Conservation (phyloP, 2,113 vertebrate species). For the Mesitornis unicolor region DNA sequence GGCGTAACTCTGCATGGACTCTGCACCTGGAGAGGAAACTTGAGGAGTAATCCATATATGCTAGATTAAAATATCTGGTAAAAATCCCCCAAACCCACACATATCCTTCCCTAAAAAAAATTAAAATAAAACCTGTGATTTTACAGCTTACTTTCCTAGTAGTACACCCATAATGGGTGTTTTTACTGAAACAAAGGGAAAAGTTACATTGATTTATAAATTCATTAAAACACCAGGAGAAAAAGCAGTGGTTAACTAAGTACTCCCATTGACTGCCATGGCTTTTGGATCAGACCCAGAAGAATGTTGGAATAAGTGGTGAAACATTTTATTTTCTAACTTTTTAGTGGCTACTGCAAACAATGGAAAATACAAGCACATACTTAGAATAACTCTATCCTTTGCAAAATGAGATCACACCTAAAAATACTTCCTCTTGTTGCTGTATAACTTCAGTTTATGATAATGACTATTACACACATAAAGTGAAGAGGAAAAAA, state of each 20-base stretch:
- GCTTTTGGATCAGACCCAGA: conserved; percentile 18
- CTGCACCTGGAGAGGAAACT: conserved; percentile 55
- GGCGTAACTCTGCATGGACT: neutral
- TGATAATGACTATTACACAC: conserved; percentile 46
- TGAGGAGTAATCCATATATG: neutral
- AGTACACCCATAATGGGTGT: neutral
- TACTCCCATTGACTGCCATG: neutral
- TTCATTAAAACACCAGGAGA: neutral
- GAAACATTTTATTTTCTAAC: conserved; percentile 44
- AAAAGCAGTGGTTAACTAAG: neutral
- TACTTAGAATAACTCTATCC: conserved; percentile 62
- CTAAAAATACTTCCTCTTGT: conserved; percentile 65
- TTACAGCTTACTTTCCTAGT: neutral
- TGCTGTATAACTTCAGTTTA: conserved; percentile 34
- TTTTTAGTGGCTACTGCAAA: conserved; percentile 35
- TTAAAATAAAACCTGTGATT: neutral
- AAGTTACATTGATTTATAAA: neutral
- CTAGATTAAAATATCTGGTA: conserved; percentile 13
- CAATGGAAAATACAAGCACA: conserved; percentile 61
- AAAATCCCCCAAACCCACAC: conserved; percentile 14
- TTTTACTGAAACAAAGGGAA: neutral
- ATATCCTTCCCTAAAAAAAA: neutral
- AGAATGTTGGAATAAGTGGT: conserved; percentile 12
- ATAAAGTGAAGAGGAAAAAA: conserved; percentile 14
- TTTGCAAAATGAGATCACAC: conserved; percentile 60